These are phyloP conservation scores for Crocuta crocuta DNA, from an alignment of 2,113 vertebrate species.

Conservation along the genomic window DNA sequence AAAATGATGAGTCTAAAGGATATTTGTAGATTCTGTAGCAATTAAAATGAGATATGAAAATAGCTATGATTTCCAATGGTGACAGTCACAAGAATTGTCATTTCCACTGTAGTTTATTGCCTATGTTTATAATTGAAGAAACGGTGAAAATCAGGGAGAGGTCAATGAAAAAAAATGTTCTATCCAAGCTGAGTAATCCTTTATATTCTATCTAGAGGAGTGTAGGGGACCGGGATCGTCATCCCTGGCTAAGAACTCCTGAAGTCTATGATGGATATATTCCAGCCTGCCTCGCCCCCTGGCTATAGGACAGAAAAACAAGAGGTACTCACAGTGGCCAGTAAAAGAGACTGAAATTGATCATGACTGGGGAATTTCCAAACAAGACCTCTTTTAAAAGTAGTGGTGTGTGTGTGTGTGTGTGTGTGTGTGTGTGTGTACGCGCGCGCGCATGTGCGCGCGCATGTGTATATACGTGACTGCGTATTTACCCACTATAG, in stretches of 20 bases:
- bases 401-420: background rate
- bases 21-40: background rate
- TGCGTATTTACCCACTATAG: background rate
- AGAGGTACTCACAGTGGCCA: background rate
- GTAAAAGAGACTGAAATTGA: background rate
- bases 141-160: background rate
- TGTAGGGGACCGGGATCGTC: background rate
- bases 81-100: background rate
- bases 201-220: background rate
- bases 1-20: background rate
- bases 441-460: too few relatives aligned
- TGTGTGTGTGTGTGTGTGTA: background rate
- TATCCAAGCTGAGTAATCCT: background rate
- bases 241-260: background rate
- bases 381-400: background rate
- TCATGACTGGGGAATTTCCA: background rate
- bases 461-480: rapidly evolving
- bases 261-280: background rate
- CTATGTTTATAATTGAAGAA: background rate
- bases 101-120: background rate
- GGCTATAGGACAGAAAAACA: background rate
- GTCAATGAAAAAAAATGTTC: background rate
- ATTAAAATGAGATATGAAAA: background rate
- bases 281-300: background rate
- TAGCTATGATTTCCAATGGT: background rate